Conservation (phyloP, 2,888 invertebrate species). For the Branchipolynoe longqiensis region DNA sequence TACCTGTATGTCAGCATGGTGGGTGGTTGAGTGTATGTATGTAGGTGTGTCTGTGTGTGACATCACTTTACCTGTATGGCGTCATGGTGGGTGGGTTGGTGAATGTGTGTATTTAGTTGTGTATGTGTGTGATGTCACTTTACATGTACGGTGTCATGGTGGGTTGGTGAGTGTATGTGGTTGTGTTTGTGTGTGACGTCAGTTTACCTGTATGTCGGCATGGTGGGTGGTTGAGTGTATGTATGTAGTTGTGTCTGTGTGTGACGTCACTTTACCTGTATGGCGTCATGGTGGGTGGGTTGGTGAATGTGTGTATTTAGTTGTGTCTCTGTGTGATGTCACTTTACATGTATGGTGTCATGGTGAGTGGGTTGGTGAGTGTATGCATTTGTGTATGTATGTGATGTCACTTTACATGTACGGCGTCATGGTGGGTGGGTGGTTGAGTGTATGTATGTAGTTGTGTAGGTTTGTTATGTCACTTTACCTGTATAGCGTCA, state of each 20-base stretch:
- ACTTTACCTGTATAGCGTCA: conserved; percentile 60
- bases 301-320: too few relatives aligned
- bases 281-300: conserved; percentile 1
- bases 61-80: too few relatives aligned
- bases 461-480: background rate
- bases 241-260: background rate
- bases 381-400: background rate
- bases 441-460: too few relatives aligned
- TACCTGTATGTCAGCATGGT: background rate
- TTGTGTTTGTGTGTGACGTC: background rate
- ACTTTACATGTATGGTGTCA: background rate
- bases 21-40: background rate
- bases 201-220: background rate
- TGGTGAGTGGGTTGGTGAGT: background rate
- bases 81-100: background rate
- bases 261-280: conserved; percentile 20
- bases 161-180: too few relatives aligned
- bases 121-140: background rate
- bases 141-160: conserved; percentile 60
- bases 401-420: conserved; percentile 19
- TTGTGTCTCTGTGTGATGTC: background rate
- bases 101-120: background rate
- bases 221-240: background rate
- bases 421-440: conserved; percentile 1
- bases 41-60: background rate